Percentiles rank a stretch among this genome's conserved stretches.
Evolutionary conservation across 2,797 vertebrate species (phyloP).

Genomic region (Knipowitschia caucasica): DNA sequence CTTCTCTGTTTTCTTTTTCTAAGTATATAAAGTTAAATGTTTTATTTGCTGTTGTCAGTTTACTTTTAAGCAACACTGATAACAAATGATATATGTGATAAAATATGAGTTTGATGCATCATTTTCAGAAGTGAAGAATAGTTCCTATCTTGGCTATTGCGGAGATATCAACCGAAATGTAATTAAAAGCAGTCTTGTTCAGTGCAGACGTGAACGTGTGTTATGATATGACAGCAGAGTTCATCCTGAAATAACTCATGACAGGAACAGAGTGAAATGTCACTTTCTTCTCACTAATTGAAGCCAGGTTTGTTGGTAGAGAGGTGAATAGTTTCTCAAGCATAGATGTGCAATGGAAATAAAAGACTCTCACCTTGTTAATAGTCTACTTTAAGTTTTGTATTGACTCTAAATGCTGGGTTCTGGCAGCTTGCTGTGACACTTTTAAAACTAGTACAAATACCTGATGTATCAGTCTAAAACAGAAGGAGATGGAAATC

Average conservation of each 20-base stretch:
- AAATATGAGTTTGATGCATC: conserved; percentile 21
- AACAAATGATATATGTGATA: conserved; percentile 7
- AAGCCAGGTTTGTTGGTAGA: conserved; percentile 39
- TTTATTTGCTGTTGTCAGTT: background rate
- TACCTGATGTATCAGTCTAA: conserved; percentile 40
- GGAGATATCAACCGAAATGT: conserved; percentile 57
- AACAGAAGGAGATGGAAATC: conserved; percentile 22
- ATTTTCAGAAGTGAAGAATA: conserved; percentile 39
- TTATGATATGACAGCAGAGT: conserved; percentile 59
- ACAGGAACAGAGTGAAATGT: conserved; percentile 59
- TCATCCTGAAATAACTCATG: conserved; percentile 61
- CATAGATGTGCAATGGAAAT: conserved; percentile 45
- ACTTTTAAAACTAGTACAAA: conserved; percentile 43
- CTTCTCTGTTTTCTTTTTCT: background rate
- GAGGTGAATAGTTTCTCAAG: conserved; percentile 44
- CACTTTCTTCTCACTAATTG: conserved; percentile 64
- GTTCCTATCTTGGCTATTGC: conserved; percentile 42
- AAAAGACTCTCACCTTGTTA: conserved; percentile 45
- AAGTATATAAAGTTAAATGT: background rate
- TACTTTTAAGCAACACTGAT: conserved; percentile 3
- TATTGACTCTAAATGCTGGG: conserved; percentile 18
- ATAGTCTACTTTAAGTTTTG: conserved; percentile 22
- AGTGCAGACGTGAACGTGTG: conserved; percentile 50
- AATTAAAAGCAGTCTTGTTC: conserved; percentile 65
- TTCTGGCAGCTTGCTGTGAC: conserved; percentile 34